Evolutionary conservation across 2,113 vertebrate species (phyloP).

Genomic region (Oxyura jamaicensis): DNA sequence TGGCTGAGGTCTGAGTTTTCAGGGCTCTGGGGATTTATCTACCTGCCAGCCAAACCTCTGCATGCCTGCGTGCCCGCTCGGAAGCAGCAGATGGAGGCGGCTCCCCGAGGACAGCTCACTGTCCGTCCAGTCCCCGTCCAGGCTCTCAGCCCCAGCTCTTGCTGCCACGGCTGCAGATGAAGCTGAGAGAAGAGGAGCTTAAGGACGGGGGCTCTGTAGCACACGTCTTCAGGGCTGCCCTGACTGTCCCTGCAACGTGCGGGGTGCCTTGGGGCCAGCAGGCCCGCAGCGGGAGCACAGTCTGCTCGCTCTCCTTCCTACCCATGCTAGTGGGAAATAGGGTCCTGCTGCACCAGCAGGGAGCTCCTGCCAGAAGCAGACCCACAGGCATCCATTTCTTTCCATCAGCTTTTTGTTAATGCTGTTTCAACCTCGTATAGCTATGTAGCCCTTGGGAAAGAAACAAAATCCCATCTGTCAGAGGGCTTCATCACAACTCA

Average conservation of each 20-base stretch:
- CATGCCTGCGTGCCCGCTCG: not conserved
- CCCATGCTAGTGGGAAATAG: not conserved
- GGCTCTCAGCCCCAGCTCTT: not conserved
- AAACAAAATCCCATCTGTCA: not conserved
- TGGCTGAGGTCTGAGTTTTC: not conserved
- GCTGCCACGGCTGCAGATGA: not conserved
- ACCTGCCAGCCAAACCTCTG: not conserved
- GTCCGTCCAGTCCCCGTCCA: not conserved
- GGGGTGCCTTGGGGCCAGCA: accelerated
- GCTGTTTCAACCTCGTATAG: not conserved
- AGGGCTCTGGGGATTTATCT: not conserved
- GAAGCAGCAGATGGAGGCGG: not conserved
- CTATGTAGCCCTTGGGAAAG: not conserved
- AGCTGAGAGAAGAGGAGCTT: not conserved
- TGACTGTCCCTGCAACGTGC: accelerated
- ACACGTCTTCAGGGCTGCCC: accelerated
- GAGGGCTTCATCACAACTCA: not conserved
- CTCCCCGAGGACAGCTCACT: not conserved
- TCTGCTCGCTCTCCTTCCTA: not conserved
- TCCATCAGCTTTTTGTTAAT: not conserved
- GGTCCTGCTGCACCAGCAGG: not conserved
- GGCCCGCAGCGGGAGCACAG: not conserved
- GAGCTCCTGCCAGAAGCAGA: not conserved
- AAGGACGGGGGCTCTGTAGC: not conserved
- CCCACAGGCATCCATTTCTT: not conserved